Evolutionary conservation across 2,888 invertebrate genomes (phyloP).

Genomic region (Nowickia ferox): DNA sequence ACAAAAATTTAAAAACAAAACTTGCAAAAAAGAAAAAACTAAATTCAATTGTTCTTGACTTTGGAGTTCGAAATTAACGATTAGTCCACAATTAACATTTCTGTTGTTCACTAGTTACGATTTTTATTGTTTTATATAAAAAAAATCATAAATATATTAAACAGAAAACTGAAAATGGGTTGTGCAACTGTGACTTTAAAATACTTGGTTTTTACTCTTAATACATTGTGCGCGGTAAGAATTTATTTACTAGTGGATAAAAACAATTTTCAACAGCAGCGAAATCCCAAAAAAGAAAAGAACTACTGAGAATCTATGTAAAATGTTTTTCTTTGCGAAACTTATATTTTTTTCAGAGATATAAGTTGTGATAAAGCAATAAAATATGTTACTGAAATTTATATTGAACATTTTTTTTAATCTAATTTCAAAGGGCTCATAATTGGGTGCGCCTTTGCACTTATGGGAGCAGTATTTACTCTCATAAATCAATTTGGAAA

Average conservation of each 20-base stretch:
- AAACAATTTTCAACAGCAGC: background rate
- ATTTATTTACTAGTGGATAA: background rate
- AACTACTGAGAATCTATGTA: too few species aligned
- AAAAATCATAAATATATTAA: too few species aligned
- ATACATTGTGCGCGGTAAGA: slow-evolving; percentile 78
- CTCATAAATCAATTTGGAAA: too few species aligned
- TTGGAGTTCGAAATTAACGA: slow-evolving; percentile 5
- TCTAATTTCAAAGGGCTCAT: too few species aligned
- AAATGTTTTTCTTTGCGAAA: too few species aligned
- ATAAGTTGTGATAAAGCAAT: too few species aligned
- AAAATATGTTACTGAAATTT: too few species aligned
- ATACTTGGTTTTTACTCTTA: slow-evolving; percentile 76
- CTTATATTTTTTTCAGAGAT: too few species aligned
- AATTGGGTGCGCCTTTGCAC: too few species aligned
- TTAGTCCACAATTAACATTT: slow-evolving; percentile 41
- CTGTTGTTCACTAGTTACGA: background rate
- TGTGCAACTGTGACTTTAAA: slow-evolving; percentile 76
- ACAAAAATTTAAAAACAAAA: background rate
- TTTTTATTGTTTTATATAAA: too few species aligned
- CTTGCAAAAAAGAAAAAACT: slow-evolving; percentile 3
- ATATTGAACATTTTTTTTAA: too few species aligned
- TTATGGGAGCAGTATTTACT: too few species aligned
- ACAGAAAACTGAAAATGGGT: slow-evolving; percentile 73
- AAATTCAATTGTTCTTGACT: slow-evolving; percentile 2
- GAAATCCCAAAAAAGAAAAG: background rate